phyloP scores from a whole-genome alignment of 2,797 vertebrate species.

The Rhabdomys pumilio region DNA sequence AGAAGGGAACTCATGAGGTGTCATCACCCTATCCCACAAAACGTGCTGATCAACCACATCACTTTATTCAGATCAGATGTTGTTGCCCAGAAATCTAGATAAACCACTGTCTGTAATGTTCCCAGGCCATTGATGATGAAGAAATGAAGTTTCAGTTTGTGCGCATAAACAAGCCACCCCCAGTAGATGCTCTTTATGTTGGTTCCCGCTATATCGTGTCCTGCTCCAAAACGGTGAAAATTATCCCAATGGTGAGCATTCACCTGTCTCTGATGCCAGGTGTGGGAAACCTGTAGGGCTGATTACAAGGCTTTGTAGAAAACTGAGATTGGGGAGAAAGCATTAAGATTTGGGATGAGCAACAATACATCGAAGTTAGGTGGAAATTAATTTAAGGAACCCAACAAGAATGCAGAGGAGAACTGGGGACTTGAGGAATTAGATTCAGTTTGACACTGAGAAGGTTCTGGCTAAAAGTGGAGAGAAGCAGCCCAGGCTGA shows the following conservation, averaged over 20 bases:
- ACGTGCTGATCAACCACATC: neutral
- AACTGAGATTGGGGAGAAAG: neutral
- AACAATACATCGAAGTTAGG: neutral
- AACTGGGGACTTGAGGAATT: neutral
- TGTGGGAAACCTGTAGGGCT: neutral
- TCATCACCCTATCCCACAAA: neutral
- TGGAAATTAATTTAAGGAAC: neutral
- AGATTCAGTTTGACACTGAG: neutral
- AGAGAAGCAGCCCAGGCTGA: neutral
- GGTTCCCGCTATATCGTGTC: conserved; percentile 59
- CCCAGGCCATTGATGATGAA: conserved; percentile 78
- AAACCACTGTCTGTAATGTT: neutral
- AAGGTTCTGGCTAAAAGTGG: accelerated
- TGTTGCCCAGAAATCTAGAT: neutral
- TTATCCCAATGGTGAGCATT: conserved; percentile 53
- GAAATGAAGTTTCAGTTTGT: conserved; percentile 71
- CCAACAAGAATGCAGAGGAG: too few species aligned
- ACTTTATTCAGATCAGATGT: neutral
- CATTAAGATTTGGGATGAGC: neutral
- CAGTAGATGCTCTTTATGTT: neutral
- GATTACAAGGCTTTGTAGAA: neutral
- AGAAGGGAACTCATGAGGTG: accelerated
- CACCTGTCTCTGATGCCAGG: neutral
- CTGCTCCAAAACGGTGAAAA: conserved; percentile 2
- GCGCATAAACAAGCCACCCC: conserved; percentile 78